Evolutionary conservation across 64 coral and sea anemone genomes (phyloP), one percentile per base, ranked within the genome.

Genomic region (Pocillopora verrucosa): DNA sequence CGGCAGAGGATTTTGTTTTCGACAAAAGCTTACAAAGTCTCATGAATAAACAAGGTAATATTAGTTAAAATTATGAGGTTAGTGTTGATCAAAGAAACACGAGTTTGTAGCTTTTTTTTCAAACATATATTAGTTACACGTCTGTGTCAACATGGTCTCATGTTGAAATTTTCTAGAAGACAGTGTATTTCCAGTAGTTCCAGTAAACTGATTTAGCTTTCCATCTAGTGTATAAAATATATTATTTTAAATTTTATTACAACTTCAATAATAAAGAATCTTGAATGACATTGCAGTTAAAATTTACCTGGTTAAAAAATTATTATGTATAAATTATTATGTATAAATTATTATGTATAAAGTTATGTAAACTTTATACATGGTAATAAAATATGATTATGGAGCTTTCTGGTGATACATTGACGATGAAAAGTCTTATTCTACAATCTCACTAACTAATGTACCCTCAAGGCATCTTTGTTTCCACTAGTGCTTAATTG

Each of bases 1-100:
- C 30, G 30, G 30, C 30, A 30, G 88, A 82, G 24, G 79, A 90
- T 82, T 80, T 81, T 80, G 88, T 79, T 4, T 9, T 56, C 26
- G 88, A 90, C 60, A 67, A 41, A 15, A 25, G 0, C 34, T 67
- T 90, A 2, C 78, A 90, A 90, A 73, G 17, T 19, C 68, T 90
- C 51, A 90, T 90, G 60, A 82, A 90, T 59, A 30, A 20, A 34
- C 59, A 25, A 25, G 16, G 15, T 34, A 6, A 19, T 26, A 64
- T 36, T 17, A 74, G 0, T 56, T 30, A 15, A 58, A 9, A 56
- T 36, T 80, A 19, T 16, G 22, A 56, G 30, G 30, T 30, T 30
- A 51, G 62, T 70, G 41, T 34, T 65, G 64, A 86, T 56, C 20
- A 70, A 69, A 19, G 56, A 2, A 25, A 60, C 17, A 58, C 34